Evolutionary conservation across 1,140 invertebrate genomes (phyloP).

Genomic region (Mya arenaria): DNA sequence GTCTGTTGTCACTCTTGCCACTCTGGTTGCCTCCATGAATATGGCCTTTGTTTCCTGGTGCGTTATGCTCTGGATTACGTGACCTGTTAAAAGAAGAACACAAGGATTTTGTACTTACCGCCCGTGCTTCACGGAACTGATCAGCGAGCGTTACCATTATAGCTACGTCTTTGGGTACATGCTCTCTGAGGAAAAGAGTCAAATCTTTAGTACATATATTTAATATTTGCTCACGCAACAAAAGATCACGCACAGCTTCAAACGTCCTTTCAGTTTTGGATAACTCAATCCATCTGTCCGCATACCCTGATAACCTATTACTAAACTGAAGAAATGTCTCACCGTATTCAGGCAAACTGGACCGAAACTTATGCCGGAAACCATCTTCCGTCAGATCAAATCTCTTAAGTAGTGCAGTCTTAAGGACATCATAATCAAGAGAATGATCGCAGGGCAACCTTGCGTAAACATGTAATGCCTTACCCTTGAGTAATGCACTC

Average conservation of each 20-base stretch:
- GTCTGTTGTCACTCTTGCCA: neutral
- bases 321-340: conserved; percentile 49
- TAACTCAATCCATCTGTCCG: conserved; percentile 20
- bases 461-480: conserved; percentile 59
- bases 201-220: conserved; percentile 11
- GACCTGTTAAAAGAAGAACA: neutral
- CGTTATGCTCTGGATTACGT: neutral
- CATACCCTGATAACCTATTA: conserved; percentile 14
- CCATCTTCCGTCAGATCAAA: conserved; percentile 61
- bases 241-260: conserved; percentile 2
- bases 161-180: conserved; percentile 24
- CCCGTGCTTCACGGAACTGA: conserved; percentile 45
- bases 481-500: conserved; percentile 56
- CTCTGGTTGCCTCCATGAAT: no score
- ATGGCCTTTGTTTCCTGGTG: no score
- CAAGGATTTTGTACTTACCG: neutral
- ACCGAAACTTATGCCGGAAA: conserved; percentile 48
- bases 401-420: conserved; percentile 56
- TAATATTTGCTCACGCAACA: conserved; percentile 31
- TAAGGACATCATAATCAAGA: conserved; percentile 54
- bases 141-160: conserved; percentile 52
- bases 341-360: conserved; percentile 40
- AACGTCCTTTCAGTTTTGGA: neutral
- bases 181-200: conserved; percentile 27
- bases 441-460: conserved; percentile 43